Percentiles rank a stretch among this genome's conserved stretches.
These are phyloP conservation scores for Wasmannia auropunctata DNA, from an alignment of 1,140 invertebrate species.

Conservation along the genomic window DNA sequence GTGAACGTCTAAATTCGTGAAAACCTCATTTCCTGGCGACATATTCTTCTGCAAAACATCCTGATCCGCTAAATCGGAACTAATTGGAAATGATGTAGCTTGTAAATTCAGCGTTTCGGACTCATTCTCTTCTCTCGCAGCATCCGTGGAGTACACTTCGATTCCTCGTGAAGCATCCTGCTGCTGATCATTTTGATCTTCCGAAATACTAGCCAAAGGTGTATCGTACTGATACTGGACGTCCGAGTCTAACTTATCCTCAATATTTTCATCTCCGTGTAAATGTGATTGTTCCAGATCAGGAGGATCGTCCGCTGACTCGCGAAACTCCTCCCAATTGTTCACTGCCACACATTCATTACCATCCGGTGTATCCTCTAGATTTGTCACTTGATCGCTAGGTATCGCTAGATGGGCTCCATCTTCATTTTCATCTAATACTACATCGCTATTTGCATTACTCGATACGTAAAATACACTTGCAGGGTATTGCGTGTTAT, in stretches of 20 bases:
- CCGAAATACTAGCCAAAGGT: background rate
- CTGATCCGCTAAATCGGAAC: background rate
- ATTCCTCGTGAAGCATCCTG: background rate
- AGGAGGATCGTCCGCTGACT: background rate
- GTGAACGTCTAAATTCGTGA: background rate
- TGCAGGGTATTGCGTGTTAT: conserved; percentile 42
- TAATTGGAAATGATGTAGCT: background rate
- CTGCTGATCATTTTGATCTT: conserved; percentile 7
- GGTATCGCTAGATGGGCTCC: background rate
- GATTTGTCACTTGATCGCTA: conserved; percentile 9
- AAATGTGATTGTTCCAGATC: conserved; percentile 50
- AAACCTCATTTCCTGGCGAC: background rate
- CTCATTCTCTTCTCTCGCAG: background rate
- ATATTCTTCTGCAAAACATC: background rate
- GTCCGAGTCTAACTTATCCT: conserved; percentile 7
- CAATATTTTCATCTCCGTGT: background rate
- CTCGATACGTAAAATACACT: conserved; percentile 15
- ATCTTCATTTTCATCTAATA: conserved; percentile 8
- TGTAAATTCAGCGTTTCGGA: background rate
- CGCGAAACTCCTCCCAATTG: background rate
- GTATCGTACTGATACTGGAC: background rate
- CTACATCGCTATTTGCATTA: background rate
- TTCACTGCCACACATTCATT: background rate
- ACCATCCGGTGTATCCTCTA: background rate
- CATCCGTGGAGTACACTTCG: background rate